These are phyloP conservation scores for Vanessa atalanta DNA, from an alignment of 1,140 invertebrate species.

Conservation along the genomic window DNA sequence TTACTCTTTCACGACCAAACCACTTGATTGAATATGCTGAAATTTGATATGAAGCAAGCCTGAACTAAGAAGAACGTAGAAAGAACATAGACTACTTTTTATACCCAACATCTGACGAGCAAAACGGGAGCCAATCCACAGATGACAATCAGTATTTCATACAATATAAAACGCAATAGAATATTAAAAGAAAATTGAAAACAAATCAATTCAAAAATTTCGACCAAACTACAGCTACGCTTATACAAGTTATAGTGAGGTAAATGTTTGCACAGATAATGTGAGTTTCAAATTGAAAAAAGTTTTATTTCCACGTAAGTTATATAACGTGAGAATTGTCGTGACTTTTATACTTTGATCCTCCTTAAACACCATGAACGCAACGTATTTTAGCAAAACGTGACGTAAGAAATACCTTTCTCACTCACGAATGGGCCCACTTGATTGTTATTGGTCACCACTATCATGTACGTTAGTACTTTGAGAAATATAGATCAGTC, in stretches of 20 bases:
- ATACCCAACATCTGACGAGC: no score
- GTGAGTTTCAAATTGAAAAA: conserved; percentile 22
- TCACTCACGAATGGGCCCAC: no score
- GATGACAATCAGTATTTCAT: no score
- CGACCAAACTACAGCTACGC: not conserved
- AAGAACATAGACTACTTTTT: no score
- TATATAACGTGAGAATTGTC: conserved; percentile 13
- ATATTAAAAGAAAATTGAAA: not conserved
- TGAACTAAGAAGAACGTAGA: no score
- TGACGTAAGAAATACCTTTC: not conserved
- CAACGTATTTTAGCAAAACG: conserved; percentile 1
- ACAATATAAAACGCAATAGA: not conserved
- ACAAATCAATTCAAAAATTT: not conserved
- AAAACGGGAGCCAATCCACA: no score
- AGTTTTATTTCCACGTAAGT: not conserved
- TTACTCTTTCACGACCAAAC: no score
- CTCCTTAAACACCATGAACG: not conserved
- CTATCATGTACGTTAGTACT: no score
- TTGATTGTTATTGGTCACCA: no score
- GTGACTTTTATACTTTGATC: not conserved
- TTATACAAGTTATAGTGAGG: not conserved
- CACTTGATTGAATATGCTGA: no score
- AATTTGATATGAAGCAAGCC: no score
- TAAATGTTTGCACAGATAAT: conserved; percentile 12
- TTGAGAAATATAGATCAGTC: no score